Evolutionary conservation across 2,113 vertebrate species (phyloP).

Genomic region (Neodontobutis hainanensis): DNA sequence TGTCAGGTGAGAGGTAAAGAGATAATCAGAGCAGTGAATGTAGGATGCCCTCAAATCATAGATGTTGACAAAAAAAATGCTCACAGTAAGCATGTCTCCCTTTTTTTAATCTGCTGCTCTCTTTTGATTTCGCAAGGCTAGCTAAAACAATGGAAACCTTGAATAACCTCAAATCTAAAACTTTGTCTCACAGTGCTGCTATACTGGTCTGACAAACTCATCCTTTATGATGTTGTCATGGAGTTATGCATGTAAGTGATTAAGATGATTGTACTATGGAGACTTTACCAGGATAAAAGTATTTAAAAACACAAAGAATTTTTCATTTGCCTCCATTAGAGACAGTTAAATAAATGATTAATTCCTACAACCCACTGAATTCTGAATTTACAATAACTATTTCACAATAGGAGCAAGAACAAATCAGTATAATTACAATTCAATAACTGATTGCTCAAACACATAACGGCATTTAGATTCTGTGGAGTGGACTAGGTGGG

Average conservation of each 20-base stretch:
- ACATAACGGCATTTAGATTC: conserved; percentile 10
- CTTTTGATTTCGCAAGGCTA: conserved; percentile 44
- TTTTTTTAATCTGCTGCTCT: conserved; percentile 16
- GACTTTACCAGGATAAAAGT: no score
- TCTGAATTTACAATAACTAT: conserved; percentile 33
- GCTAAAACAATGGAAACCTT: conserved; percentile 31
- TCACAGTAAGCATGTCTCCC: conserved; percentile 27
- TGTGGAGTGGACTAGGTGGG: conserved; percentile 15
- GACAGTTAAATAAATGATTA: conserved; percentile 34
- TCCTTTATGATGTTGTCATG: background rate
- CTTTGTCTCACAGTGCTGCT: background rate
- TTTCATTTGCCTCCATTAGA: background rate
- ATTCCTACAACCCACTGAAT: conserved; percentile 39
- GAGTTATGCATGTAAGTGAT: background rate
- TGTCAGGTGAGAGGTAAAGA: conserved; percentile 1
- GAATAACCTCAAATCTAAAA: conserved; percentile 34
- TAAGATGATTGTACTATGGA: no score
- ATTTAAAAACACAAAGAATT: no score
- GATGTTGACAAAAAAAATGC: conserved; percentile 37
- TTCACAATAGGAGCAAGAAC: conserved; percentile 38
- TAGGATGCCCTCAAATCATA: conserved; percentile 18
- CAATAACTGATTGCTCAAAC: conserved; percentile 49
- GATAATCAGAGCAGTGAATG: conserved; percentile 21
- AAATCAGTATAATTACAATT: conserved; percentile 55
- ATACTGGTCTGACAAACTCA: background rate